These are phyloP conservation scores for Cyrtonyx montezumae DNA, from an alignment of 2,113 vertebrate species.

Conservation along the genomic window DNA sequence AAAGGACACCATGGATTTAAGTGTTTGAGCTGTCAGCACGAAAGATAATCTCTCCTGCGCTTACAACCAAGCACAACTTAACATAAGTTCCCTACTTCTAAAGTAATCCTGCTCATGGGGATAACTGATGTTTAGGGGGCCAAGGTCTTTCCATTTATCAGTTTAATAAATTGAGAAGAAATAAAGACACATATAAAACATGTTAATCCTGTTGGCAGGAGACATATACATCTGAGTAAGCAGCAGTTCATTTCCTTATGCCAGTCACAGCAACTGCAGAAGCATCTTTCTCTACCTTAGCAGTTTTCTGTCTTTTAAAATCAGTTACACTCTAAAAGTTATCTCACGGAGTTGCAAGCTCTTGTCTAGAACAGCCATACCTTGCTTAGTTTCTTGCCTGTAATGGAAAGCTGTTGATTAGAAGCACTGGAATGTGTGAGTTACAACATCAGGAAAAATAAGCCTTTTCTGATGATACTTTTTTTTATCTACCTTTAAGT, in stretches of 20 bases:
- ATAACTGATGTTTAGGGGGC: background rate
- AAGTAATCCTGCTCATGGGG: background rate
- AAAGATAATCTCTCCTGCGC: background rate
- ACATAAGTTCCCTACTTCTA: background rate
- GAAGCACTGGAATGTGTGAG: background rate
- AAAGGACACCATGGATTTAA: background rate
- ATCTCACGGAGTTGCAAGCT: background rate
- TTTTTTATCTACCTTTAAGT: background rate
- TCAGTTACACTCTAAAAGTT: background rate
- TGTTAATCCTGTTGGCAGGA: background rate
- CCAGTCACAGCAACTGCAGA: background rate
- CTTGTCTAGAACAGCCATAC: background rate
- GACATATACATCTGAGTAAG: background rate
- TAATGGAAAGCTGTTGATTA: background rate
- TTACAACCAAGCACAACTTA: background rate
- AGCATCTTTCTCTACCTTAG: background rate
- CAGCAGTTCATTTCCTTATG: background rate
- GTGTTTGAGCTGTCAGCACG: background rate
- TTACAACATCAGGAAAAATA: background rate
- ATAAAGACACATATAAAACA: background rate
- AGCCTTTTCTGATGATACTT: background rate
- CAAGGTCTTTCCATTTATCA: background rate
- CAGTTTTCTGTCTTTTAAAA: background rate
- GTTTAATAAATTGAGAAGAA: background rate
- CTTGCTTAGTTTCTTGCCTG: background rate